A percentile compares a stretch with the other conserved stretches of the same genome.
Conservation (phyloP, 2,888 invertebrate species). For the Rotaria sp. region DNA sequence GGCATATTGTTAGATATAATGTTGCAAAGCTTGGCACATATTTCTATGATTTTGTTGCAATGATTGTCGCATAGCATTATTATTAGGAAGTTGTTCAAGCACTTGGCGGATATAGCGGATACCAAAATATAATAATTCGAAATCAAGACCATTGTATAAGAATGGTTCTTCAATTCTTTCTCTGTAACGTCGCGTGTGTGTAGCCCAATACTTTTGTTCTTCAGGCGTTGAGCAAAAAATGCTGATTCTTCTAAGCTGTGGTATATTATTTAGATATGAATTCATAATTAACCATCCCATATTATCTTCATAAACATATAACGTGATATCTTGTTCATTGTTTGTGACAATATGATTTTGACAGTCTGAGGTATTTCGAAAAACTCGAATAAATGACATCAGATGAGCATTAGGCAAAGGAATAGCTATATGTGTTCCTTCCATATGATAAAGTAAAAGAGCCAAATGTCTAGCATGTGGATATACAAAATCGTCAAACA, state of each 20-base stretch:
- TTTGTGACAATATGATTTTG: background rate
- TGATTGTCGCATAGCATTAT: too few species aligned
- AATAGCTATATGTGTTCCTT: background rate
- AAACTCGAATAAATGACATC: background rate
- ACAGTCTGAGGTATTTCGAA: background rate
- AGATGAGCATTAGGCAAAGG: background rate
- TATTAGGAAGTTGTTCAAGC: background rate
- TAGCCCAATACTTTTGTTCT: background rate
- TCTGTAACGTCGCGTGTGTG: background rate
- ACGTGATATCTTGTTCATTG: background rate
- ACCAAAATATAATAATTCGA: background rate
- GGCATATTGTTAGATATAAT: too few species aligned
- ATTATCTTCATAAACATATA: background rate
- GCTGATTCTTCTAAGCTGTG: background rate
- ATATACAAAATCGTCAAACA: background rate
- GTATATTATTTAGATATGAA: background rate
- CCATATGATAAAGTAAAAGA: background rate
- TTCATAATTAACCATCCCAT: background rate
- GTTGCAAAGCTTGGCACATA: too few species aligned
- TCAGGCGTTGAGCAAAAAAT: background rate
- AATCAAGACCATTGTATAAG: background rate
- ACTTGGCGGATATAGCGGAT: background rate
- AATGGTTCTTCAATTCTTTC: background rate
- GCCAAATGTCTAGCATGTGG: background rate
- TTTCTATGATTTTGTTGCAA: too few species aligned